Evolutionary conservation across 2,888 invertebrate species (phyloP).

Genomic region (Dione juno): DNA sequence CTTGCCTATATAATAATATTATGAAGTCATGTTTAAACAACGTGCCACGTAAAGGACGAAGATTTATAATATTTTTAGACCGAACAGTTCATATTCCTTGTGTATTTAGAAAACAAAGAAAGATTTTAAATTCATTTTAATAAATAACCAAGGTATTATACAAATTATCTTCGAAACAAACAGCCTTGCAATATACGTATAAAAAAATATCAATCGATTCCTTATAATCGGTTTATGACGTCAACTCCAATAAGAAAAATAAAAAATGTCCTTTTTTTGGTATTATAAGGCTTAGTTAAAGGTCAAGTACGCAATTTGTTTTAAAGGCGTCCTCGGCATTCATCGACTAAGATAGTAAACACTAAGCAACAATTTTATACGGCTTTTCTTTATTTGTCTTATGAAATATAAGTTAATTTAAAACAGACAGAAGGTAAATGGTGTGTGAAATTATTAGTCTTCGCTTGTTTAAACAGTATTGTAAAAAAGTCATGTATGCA

Average conservation of each 20-base stretch:
- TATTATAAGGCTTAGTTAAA: slow-evolving; percentile 3
- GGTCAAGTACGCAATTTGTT: slow-evolving; percentile 24
- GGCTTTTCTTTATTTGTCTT: slow-evolving; percentile 46
- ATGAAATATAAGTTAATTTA: not conserved
- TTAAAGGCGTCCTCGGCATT: not conserved
- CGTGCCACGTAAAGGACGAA: slow-evolving; percentile 27
- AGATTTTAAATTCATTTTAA: not conserved
- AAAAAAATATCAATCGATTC: not conserved
- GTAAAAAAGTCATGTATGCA: too few relatives aligned
- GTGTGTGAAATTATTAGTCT: too few relatives aligned
- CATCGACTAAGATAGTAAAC: not conserved
- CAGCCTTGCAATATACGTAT: not conserved
- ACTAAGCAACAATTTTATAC: not conserved
- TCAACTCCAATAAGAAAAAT: not conserved
- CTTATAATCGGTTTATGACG: not conserved
- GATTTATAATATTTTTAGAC: slow-evolving; percentile 35
- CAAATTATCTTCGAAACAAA: not conserved
- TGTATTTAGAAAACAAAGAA: slow-evolving; percentile 3
- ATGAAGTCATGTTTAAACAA: slow-evolving; percentile 39
- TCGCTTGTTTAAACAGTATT: too few relatives aligned
- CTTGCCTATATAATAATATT: slow-evolving; percentile 41
- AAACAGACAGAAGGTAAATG: not conserved
- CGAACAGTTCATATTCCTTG: slow-evolving; percentile 12
- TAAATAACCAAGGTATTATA: too few relatives aligned
- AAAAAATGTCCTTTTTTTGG: not conserved